Base-by-base conservation (phyloP, 2,888 invertebrate species). In the Dynastes maya region DNA sequence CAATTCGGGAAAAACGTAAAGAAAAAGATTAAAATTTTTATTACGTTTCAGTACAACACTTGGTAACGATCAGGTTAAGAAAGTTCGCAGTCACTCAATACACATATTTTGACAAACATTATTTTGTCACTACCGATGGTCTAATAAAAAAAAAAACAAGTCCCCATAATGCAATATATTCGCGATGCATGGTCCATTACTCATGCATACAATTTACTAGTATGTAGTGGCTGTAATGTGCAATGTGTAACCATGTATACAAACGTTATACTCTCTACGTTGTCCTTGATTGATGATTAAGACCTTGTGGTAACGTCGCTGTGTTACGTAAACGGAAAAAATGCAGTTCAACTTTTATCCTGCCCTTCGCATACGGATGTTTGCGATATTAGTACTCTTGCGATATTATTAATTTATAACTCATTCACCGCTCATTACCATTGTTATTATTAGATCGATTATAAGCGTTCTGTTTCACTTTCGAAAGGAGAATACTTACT, bases 341-440 rank as follows among this genome's bases (percentile, higher is more conserved):
- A 82, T 82, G 78, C 80, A 80, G 78, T 82, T 77, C 80, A 80
- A 78, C 81, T 79, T 81, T 81, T 80, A 77, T 81, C 77, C 78
- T 82, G 82, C 81, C 82, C 82, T 82, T 82, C 82, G 81, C 80
- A 81, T 80, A 79, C 82, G 82, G 82, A 82, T 81, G 80, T 82
- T 68, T 78, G 78, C 79, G 74, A 58, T 67, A 67, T 76, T 55
- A 76, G 51, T 5, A 49, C 58, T 61, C 45, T 68, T 74, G 61
- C 40, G 72, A 72, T 58, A 61, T 68, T 68, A 68, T 68, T 68
- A 68, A 68, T 68, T 68, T 68, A 68, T 68, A 68, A 49, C 68
- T 68, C 68, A 68, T 68, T 68, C 68, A 68, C 49, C 51, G 51
- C 51, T 27, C 51, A 68, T 68, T 68, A 68, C 51, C 51, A 51